Base-by-base conservation (phyloP, 2,888 invertebrate species). In the Meteorus cinctellus region DNA sequence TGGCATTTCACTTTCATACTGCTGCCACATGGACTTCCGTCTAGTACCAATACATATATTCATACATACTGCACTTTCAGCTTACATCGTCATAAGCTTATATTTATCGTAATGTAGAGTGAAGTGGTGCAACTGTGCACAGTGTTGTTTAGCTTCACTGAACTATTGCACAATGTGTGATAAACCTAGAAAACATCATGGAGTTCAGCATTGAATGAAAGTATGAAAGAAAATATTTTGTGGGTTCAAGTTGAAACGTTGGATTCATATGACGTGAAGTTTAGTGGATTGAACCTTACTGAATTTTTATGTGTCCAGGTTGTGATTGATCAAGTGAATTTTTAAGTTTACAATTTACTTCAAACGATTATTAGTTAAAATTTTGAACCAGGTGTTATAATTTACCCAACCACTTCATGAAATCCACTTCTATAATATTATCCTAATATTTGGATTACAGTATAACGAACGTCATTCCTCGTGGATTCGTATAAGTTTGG, bases 1-100 rank as follows among this genome's bases (percentile, higher is more conserved):
- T 55, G 73, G 69, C 73, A 71, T 77, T 77, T 76, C 65, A 76
- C 70, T 75, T 74, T 75, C 51, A 59, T 71, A 36, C 70, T 59
- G 16, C 70, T 48, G 48, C 69, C 69, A 73, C 19, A n/a, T 63
- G 29, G 16, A 63, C 63, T 63, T 63, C 63, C 63, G 63, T 63
- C 63, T 62, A 62, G 60, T 27, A 31, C 16, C 31, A 3, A 63
- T 5, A 48, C 6, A n/a, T 48, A n/a, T 48, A 48, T 48, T 48
- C 16, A 48, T 48, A 16, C 59, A 63, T 34, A 65, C 19, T 59
- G 27, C 48, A 48, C 48, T 48, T 48, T 48, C n/a, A 48, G 69
- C 51, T 36, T 70, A 63, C 65, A 78, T 73, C 67, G 72, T 72
- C 16, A 74, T 74, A 41, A 66, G 70, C 48, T 66, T 78, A 71